phyloP scores from a whole-genome alignment of 1,140 invertebrate genomes.

The Drosophila asahinai region DNA sequence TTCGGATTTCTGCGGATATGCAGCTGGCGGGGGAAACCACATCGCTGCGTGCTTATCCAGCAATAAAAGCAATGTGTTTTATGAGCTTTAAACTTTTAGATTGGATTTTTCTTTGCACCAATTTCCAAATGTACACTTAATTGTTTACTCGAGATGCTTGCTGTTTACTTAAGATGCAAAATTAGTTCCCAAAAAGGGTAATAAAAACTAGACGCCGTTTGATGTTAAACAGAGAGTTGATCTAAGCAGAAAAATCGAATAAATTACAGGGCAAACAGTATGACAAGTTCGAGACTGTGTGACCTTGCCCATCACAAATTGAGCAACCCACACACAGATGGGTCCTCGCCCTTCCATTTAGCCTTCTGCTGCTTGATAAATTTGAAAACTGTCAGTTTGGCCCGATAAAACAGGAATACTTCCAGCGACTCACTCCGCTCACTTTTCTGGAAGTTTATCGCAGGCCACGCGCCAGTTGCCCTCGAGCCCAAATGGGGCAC shows the following conservation, averaged over 20 bases:
- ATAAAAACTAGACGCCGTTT: conserved; percentile 43
- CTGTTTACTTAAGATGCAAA: conserved; percentile 42
- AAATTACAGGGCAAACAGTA: conserved; percentile 59
- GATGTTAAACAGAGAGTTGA: conserved; percentile 36
- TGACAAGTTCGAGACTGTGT: conserved; percentile 53
- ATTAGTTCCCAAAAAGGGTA: conserved; percentile 43
- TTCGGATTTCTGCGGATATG: conserved; percentile 16
- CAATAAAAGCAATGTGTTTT: conserved; percentile 55
- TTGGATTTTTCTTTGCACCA: conserved; percentile 30
- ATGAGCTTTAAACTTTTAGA: conserved; percentile 55
- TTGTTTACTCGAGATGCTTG: conserved; percentile 60
- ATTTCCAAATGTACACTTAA: conserved; percentile 54
- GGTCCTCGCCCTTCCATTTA: conserved; percentile 10
- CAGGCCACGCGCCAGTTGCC: conserved; percentile 56
- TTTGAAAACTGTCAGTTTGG: conserved; percentile 74
- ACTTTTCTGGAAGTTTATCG: conserved; percentile 51
- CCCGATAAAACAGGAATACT: conserved; percentile 59
- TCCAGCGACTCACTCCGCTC: conserved; percentile 10
- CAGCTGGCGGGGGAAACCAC: conserved; percentile 22
- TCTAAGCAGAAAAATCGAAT: conserved; percentile 40
- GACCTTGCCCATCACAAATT: conserved; percentile 63
- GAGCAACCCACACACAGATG: conserved; percentile 46
- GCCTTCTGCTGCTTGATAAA: conserved; percentile 65
- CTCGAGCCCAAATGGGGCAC: conserved; percentile 20
- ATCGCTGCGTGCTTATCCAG: conserved; percentile 38